Evolutionary conservation across 2,113 vertebrate genomes (phyloP).

Genomic region (Osmerus eperlanus): DNA sequence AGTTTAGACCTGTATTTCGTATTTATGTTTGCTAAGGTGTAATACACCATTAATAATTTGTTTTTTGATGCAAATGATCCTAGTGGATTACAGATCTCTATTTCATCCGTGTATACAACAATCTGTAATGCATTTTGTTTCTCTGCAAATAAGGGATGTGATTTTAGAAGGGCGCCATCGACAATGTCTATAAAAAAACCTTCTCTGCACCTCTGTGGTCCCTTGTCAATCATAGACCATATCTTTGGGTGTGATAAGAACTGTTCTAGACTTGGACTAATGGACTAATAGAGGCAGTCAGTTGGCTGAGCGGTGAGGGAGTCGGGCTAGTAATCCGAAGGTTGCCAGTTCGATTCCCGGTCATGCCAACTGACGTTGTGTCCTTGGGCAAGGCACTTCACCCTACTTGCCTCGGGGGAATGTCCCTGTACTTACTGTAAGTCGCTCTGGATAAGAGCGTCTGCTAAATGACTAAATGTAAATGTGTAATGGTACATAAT

Average conservation of each 20-base stretch:
- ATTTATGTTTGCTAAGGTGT: slow-evolving; percentile 13
- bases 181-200: slow-evolving; percentile 20
- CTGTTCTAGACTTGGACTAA: no score
- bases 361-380: no score
- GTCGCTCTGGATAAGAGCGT: no score
- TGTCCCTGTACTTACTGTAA: no score
- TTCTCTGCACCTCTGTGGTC: neutral
- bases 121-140: slow-evolving; percentile 31
- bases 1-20: slow-evolving; percentile 22
- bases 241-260: slow-evolving; percentile 21
- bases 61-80: slow-evolving; percentile 24
- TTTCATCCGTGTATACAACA: slow-evolving; percentile 34
- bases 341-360: no score
- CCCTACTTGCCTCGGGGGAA: no score
- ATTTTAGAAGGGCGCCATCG: slow-evolving; percentile 29
- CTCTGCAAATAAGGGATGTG: slow-evolving; percentile 31
- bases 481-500: no score
- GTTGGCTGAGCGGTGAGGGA: no score
- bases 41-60: slow-evolving; percentile 12
- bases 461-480: no score
- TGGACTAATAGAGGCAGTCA: no score
- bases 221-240: neutral
- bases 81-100: slow-evolving; percentile 19
- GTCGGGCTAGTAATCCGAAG: no score
- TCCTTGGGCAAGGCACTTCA: no score